Evolutionary conservation across 2,113 vertebrate genomes (phyloP), one percentile per base, ranked within the genome.

Genomic region (Acrocephalus kingi): DNA sequence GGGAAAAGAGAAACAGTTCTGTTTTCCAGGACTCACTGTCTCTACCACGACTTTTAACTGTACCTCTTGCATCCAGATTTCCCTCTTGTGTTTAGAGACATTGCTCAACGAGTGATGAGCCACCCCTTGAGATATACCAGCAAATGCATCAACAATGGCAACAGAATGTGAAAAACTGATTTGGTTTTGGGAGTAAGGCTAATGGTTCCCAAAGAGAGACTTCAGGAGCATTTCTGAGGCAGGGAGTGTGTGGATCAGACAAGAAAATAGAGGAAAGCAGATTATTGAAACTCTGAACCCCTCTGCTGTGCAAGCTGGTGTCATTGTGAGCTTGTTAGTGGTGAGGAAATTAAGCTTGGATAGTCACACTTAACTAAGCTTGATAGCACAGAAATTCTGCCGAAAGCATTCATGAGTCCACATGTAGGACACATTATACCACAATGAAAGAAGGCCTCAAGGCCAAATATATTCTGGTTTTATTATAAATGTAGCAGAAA

Each of bases 1-100:
- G 83, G 69, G 83, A 92, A 77, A 96, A 93, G 85, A 90, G 90
- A 94, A 95, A 66, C 83, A 93, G 89, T 75, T 75, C 89, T 84
- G 35, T 89, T 95, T 90, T 88, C 93, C 92, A 90, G 90, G 92
- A 46, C 61, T 81, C 75, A 35, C 41, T 93, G 90, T 89, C 95
- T 92, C 90, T 84, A 78, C 80, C 72, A 81, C 25, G 74, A 90
- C 83, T 97, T 95, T 80, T 94, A 90, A 81, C 1, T 4, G 79
- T 28, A 68, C 45, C 77, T 54, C 83, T 90, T 95, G 83, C 0
- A 0, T 90, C 95, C 95, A 93, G 92, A 95, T 94, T 96, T 96
- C 73, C 45, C 56, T 94, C 85, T 94, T 88, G 63, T 92, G 88
- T 93, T 93, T 86, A 94, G 87, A 96, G 90, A 90, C 45, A 56